Evolutionary conservation across 2,113 vertebrate species (phyloP).

Genomic region (Charadrius vociferus): DNA sequence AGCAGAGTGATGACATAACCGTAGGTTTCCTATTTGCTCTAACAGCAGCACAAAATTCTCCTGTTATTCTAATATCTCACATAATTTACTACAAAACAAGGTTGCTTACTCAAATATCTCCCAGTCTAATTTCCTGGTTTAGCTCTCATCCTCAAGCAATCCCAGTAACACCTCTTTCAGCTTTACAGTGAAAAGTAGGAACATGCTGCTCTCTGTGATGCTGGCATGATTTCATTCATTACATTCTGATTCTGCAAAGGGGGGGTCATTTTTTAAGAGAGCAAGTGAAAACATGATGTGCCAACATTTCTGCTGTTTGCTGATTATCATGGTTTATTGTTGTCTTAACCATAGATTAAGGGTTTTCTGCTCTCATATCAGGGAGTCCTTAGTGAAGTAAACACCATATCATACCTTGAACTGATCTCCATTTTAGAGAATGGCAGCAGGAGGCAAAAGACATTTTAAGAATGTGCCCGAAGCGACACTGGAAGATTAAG

Average conservation of each 20-base stretch:
- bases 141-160: not conserved
- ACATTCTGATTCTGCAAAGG: not conserved
- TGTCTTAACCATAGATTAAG: not conserved
- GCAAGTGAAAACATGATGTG: not conserved
- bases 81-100: slow-evolving; percentile 48
- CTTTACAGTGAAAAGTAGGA: slow-evolving; percentile 5
- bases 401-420: fast-evolving
- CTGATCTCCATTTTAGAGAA: not conserved
- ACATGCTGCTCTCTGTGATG: fast-evolving
- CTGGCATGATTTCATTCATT: not conserved
- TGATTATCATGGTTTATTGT: not conserved
- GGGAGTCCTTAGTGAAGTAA: not conserved
- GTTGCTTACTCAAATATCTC: slow-evolving; percentile 32
- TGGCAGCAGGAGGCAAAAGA: not conserved
- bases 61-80: slow-evolving; percentile 23
- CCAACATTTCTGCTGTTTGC: not conserved
- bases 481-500: not conserved
- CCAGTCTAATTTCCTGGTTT: not conserved
- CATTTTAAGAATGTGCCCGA: not conserved
- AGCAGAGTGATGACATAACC: not conserved
- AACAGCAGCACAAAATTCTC: not conserved
- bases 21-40: not conserved
- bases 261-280: not conserved
- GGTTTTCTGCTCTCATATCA: not conserved
- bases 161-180: not conserved